phyloP scores from a whole-genome alignment of 2,113 vertebrate genomes.

The Galbula dea region DNA sequence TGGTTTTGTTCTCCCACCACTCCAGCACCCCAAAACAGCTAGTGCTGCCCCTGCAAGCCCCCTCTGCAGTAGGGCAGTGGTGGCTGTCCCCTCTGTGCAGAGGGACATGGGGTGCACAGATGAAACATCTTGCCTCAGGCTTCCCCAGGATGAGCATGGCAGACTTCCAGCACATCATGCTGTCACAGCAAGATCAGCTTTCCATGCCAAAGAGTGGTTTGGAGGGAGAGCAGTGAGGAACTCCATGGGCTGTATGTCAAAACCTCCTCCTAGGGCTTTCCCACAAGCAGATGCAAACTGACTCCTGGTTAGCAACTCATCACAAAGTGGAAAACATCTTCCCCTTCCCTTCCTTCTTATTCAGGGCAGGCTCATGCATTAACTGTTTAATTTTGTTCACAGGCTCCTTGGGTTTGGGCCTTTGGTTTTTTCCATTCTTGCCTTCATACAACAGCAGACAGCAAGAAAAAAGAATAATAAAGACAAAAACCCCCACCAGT shows the following conservation, averaged over 20 bases:
- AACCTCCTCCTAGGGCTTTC: conserved; percentile 11
- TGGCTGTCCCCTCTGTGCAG: not conserved
- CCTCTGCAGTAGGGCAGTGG: not conserved
- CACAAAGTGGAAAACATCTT: conserved; percentile 16
- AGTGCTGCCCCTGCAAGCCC: not conserved
- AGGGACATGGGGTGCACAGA: not conserved
- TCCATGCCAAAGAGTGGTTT: not conserved
- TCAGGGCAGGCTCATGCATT: not conserved
- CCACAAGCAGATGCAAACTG: conserved; percentile 8
- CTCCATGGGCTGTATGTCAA: not conserved
- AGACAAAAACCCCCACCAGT: not conserved
- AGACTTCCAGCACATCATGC: not conserved
- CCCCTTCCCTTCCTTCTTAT: not conserved
- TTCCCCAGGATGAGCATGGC: not conserved
- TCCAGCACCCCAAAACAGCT: not conserved
- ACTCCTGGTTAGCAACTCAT: conserved; percentile 19
- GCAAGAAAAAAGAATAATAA: not conserved
- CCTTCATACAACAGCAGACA: not conserved
- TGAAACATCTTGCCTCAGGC: not conserved
- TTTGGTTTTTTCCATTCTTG: not conserved
- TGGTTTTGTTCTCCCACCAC: not conserved
- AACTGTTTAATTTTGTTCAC: not conserved
- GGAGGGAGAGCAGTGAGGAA: conserved; percentile 8
- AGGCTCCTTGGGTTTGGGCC: not conserved
- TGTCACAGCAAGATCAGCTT: conserved; percentile 43